Evolutionary conservation across 2,888 invertebrate species (phyloP), one percentile per base, ranked within the genome.

Genomic region (Kryphioiulus occultus): DNA sequence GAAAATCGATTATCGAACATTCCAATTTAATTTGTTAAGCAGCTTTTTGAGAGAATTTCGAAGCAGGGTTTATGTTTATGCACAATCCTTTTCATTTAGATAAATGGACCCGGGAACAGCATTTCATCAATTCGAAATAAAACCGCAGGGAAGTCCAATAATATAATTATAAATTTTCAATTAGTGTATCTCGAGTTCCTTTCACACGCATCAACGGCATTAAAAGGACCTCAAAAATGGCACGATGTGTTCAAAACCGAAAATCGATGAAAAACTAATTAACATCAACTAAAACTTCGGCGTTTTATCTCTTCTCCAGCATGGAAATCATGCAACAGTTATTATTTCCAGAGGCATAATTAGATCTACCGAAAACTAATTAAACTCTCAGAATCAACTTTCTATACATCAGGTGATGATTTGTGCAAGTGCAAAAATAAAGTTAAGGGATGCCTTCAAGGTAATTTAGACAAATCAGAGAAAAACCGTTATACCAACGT

Each of bases 221-320:
- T 68, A 26, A 12, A 12, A 68, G 26, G 26, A 26, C 26, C n/a
- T 68, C 68, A 26, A 68, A n/a, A 68, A 26, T 26, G 26, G 68
- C 26, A 26, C 26, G 68, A 10, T 10, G 68, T n/a, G 68, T 68
- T 68, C 26, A 68, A 68, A 68, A 68, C 68, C 26, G 26, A 68
- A 68, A 68, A 68, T 68, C 68, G 68, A 68, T 68, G 68, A 68
- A 68, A 68, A 68, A 68, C 68, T 68, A 68, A 68, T 68, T 68
- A 68, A 68, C 68, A 26, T 68, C 68, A 26, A 68, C 68, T 68
- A 19, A 68, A 68, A 68, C n/a, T 68, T 68, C 26, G 68, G 26
- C 68, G 68, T 68, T 68, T 68, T 68, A 68, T 68, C 68, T 68
- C 22, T 26, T 68, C 26, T 26, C 68, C 26, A 68, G 68, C 68